Base-by-base conservation (phyloP, 2,888 invertebrate genomes). In the Muschampia plurimacula region DNA sequence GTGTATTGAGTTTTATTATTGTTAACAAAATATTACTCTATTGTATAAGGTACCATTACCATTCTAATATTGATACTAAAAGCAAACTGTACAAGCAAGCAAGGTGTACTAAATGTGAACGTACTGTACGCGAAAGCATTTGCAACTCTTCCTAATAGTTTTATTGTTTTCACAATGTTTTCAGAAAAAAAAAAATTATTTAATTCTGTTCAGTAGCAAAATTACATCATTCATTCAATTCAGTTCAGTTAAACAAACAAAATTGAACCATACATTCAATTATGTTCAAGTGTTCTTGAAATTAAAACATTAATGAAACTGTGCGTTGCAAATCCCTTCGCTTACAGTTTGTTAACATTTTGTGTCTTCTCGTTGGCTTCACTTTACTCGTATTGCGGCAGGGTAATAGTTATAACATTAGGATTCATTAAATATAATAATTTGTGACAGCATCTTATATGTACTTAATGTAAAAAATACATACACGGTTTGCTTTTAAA, bases 381-480 rank as follows among this genome's bases (percentile, higher is more conserved):
- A 52, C 15, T 69, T 74, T 63, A 73, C 62, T 67, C 74, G 74
- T 77, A 67, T 74, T 77, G 72, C 64, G 66, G 77, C 77, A 77
- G 77, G 78, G 77, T 77, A 73, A 75, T 75, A 74, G 65, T 73
- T 70, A 65, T 64, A 22, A 64, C 69, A 64, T 36, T 72, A 65
- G 73, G 52, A 74, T 44, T 69, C 55, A 67, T 72, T 62, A 32
- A 62, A n/a, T 67, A 52, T 66, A 64, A 13, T 60, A 15, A 22
- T 46, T 65, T 67, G 74, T 75, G 70, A 72, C 76, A 73, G 74
- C 52, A 62, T n/a, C 44, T 74, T 44, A 65, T 69, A 63, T 63
- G 86, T 88, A 86, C 86, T 86, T 88, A 86, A 82, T 76, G 72
- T 79, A 67, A 62, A 39, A 52, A 39, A 77, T 78, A 78, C 78